These are phyloP conservation scores for Grallaria varia DNA, from an alignment of 2,113 vertebrate genomes.

Conservation along the genomic window DNA sequence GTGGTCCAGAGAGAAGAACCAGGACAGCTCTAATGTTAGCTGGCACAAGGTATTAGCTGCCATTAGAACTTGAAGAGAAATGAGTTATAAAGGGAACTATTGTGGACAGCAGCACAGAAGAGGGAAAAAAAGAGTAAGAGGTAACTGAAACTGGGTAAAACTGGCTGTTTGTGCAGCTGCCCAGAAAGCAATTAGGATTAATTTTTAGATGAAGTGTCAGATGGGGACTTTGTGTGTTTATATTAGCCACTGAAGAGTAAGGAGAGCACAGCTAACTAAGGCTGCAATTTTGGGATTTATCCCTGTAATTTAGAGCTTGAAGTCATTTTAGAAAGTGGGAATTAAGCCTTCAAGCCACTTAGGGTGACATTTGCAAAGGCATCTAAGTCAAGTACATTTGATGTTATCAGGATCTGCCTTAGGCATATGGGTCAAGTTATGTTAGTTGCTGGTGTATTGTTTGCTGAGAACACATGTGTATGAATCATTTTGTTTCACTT, in stretches of 20 bases:
- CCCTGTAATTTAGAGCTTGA: not conserved
- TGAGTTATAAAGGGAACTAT: not conserved
- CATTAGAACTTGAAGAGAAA: not conserved
- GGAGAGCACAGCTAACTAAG: not conserved
- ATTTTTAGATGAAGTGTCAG: conserved; percentile 37
- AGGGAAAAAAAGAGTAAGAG: not conserved
- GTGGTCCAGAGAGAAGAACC: not conserved
- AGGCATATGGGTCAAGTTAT: not conserved
- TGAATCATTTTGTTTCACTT: conserved; percentile 7
- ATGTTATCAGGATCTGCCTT: not conserved
- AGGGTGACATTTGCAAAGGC: not conserved
- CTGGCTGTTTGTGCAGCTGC: conserved; percentile 41
- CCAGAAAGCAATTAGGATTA: conserved; percentile 30
- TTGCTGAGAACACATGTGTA: not conserved
- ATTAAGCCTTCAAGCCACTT: not conserved
- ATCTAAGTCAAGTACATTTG: not conserved
- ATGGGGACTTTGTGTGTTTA: not conserved
- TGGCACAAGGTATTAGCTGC: not conserved
- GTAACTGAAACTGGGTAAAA: conserved; percentile 1
- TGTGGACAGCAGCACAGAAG: not conserved
- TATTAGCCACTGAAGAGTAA: conserved; percentile 9
- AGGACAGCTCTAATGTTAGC: not conserved
- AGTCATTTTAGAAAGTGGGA: not conserved
- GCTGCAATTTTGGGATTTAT: not conserved
- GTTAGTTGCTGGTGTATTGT: not conserved